phyloP scores from a whole-genome alignment of 2,797 vertebrate species.

The Myotis findleyi region DNA sequence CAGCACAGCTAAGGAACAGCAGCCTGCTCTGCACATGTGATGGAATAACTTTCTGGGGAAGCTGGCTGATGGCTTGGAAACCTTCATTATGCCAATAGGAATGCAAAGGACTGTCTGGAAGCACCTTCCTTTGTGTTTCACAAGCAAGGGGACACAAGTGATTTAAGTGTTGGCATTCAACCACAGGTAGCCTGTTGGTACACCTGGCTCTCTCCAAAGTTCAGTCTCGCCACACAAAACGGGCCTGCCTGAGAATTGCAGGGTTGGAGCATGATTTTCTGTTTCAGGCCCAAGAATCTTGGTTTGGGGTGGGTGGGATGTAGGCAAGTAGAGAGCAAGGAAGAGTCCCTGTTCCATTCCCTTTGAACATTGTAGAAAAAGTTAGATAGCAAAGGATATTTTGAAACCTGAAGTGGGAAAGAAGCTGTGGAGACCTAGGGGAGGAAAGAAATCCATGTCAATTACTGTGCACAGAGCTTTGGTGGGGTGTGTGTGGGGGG shows the following conservation, averaged over 20 bases:
- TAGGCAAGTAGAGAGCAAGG: not conserved
- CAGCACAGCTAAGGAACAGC: not conserved
- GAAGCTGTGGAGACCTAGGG: not conserved
- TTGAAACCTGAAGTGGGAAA: not conserved
- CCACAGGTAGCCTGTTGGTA: too few species aligned
- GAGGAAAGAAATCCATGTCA: not conserved
- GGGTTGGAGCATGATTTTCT: not conserved
- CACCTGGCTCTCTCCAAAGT: not conserved
- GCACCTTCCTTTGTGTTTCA: not conserved
- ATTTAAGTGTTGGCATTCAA: too few species aligned
- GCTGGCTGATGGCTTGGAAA: constrained; percentile 71
- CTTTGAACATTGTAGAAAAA: not conserved
- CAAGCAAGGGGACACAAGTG: too few species aligned
- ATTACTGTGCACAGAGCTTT: not conserved
- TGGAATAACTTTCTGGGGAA: constrained; percentile 74
- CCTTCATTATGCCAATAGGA: constrained; percentile 55
- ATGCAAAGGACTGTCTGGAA: not conserved
- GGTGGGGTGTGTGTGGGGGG: too few species aligned
- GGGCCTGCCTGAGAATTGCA: not conserved
- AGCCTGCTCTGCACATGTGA: not conserved
- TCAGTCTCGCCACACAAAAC: not conserved
- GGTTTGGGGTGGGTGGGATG: not conserved
- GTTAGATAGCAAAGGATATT: not conserved
- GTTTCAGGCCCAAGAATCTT: not conserved
- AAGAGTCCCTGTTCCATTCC: not conserved